These are phyloP conservation scores for Pantherophis alleghaniensis DNA, from an alignment of 2,797 vertebrate species.

Conservation along the genomic window DNA sequence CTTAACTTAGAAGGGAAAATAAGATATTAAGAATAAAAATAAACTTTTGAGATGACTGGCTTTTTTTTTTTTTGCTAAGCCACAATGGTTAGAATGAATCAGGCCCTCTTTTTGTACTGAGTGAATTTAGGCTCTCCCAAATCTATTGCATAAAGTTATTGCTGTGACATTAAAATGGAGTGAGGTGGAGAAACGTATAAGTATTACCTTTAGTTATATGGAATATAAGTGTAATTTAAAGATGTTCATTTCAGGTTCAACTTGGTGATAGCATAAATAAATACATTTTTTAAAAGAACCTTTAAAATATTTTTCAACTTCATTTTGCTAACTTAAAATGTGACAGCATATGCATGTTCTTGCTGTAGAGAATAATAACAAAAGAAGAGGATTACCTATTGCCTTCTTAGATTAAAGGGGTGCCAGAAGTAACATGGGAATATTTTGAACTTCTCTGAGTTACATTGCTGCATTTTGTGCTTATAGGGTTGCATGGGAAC, in stretches of 20 bases:
- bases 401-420: constrained; percentile 22
- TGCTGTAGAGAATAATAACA: not conserved
- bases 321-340: not conserved
- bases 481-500: constrained; percentile 91
- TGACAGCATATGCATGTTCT: not conserved
- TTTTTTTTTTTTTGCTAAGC: not conserved
- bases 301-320: not conserved
- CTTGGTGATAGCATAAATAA: not conserved
- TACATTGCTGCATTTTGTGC: constrained; percentile 30
- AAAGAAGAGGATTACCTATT: not conserved
- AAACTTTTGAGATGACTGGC: not conserved
- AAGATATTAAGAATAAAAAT: not conserved
- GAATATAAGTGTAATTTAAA: not conserved
- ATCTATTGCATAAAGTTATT: not conserved
- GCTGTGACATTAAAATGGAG: not conserved
- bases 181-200: not conserved
- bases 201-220: not conserved
- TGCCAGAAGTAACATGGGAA: not conserved
- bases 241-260: not conserved
- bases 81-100: not conserved
- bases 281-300: not conserved
- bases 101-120: not conserved
- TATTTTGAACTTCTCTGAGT: not conserved
- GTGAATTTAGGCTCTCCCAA: not conserved
- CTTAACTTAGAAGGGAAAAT: not conserved